Evolutionary conservation across 2,797 vertebrate species (phyloP), one percentile per base, ranked within the genome.

Genomic region (Yasuhikotakia modesta): DNA sequence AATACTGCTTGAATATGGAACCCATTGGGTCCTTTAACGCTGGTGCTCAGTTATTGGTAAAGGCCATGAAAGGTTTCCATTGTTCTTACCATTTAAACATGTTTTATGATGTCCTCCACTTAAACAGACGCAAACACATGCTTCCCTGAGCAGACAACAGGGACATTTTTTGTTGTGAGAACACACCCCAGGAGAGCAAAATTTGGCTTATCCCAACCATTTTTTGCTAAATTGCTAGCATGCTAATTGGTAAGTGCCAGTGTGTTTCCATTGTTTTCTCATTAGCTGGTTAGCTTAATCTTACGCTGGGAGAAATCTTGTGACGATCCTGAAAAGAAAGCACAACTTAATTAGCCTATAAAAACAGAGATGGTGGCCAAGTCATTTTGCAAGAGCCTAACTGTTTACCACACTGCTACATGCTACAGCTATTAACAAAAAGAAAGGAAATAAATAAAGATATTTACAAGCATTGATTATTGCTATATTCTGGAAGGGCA

Each of bases 21-120:
- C 80, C 71, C 66, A 21, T 79, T 67, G 32, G 22, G 7, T 68
- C 55, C 12, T 68, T 73, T 52, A 78, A 24, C 27, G 24, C 30
- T 72, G 72, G n/a, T 73, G 78, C 85, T 87, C 82, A 73, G 60
- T 83, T 82, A 55, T 55, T 80, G 83, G 80, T 79, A 64, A 85
- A 78, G 84, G 76, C 79, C 60, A 71, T 61, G 78, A 78, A 78
- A 61, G 87, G 70, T 92, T 92, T 91, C 87, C 90, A 90, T 86
- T 78, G 80, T 81, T 72, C 68, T 84, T 81, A 84, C 85, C 79
- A 66, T 86, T 84, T 81, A 83, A 85, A 83, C 22, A 81, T 77
- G 84, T 89, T 90, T 90, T 87, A 87, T 77, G 82, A 87, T 76
- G 61, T 70, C 81, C 78, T 79, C 84, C 76, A 81, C 82, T 85